Evolutionary conservation across 2,113 vertebrate genomes (phyloP).

Genomic region (Misgurnus anguillicaudatus): DNA sequence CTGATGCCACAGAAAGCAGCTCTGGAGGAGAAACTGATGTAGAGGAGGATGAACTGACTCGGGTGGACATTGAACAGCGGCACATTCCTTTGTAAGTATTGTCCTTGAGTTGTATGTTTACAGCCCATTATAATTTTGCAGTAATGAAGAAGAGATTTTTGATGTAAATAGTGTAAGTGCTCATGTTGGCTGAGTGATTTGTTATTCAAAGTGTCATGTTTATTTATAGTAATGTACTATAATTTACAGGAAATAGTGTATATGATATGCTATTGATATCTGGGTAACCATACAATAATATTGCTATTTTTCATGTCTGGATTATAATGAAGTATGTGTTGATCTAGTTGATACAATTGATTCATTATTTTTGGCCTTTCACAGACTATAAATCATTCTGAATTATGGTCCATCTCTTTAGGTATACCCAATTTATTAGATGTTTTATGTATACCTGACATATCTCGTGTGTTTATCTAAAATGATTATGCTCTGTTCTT

Average conservation of each 20-base stretch:
- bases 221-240: background rate
- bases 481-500: background rate
- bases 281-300: too few relatives aligned
- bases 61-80: slow-evolving; percentile 86
- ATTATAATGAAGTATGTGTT: too few relatives aligned
- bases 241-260: background rate
- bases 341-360: too few relatives aligned
- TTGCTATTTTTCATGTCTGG: too few relatives aligned
- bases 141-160: background rate
- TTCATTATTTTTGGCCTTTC: too few relatives aligned
- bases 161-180: background rate
- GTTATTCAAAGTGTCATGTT: background rate
- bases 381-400: too few relatives aligned
- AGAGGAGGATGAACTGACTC: slow-evolving; percentile 90
- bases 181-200: background rate
- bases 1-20: slow-evolving; percentile 96
- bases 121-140: too few relatives aligned
- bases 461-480: too few relatives aligned
- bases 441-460: too few relatives aligned
- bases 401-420: too few relatives aligned
- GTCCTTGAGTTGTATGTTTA: background rate
- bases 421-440: too few relatives aligned
- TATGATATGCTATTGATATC: background rate
- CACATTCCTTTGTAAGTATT: slow-evolving; percentile 92
- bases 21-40: slow-evolving; percentile 96